Percentiles rank a stretch among this genome's conserved stretches.
These are phyloP conservation scores for Spea multiplicata DNA, from an alignment of 2,113 vertebrate species.

Conservation along the genomic window DNA sequence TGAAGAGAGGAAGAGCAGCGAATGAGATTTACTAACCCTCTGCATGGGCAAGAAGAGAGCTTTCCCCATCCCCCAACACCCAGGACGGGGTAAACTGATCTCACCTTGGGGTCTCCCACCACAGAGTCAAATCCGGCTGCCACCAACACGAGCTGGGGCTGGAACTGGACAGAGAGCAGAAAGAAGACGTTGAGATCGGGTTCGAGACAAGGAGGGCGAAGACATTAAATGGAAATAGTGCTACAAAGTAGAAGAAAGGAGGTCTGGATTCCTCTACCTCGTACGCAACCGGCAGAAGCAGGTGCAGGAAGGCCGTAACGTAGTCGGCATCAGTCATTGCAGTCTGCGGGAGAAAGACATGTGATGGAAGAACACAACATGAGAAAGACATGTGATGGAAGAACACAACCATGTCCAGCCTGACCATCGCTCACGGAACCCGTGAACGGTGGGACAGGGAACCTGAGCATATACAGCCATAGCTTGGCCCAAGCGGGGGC, in stretches of 20 bases:
- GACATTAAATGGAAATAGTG: too few species aligned
- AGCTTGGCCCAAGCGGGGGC: too few species aligned
- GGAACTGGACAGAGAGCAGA: constrained; percentile 68
- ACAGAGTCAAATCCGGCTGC: constrained; percentile 80
- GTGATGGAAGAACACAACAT: too few species aligned
- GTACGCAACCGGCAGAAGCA: constrained; percentile 78
- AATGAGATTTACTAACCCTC: not conserved
- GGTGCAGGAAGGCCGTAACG: constrained; percentile 72
- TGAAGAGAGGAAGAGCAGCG: not conserved
- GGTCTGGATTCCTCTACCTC: constrained; percentile 63
- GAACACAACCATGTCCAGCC: too few species aligned
- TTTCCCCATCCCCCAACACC: not conserved
- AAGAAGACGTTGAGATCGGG: not conserved
- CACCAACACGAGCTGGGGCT: constrained; percentile 83
- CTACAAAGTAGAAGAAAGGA: too few species aligned
- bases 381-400: too few species aligned
- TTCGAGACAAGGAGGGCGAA: too few species aligned
- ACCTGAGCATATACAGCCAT: not conserved
- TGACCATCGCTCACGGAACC: not conserved
- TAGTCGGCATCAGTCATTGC: constrained; percentile 81
- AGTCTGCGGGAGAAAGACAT: constrained; percentile 58
- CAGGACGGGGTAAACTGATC: not conserved
- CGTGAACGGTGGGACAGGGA: not conserved
- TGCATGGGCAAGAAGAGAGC: not conserved
- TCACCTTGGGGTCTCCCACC: constrained; percentile 79